Base-by-base conservation (phyloP, 2,888 invertebrate genomes). In the Heliconius charithonia region DNA sequence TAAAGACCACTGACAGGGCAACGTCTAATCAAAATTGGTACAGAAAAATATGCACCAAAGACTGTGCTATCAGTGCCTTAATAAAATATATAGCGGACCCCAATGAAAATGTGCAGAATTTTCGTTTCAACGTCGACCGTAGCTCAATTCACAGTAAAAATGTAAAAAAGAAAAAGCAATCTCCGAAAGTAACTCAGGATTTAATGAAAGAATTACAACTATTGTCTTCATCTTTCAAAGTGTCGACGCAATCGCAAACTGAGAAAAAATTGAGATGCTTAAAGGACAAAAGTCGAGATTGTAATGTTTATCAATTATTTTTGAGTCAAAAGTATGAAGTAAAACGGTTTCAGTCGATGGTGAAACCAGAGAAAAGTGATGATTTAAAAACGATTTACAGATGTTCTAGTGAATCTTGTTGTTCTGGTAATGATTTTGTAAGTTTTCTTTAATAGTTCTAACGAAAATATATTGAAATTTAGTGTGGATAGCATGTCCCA, bases 351-450 rank as follows among this genome's bases (percentile, higher is more conserved):
- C 87, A 82, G 79, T 91, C 92, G 0, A 41, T 86, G 80, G 86
- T 87, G 0, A 84, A 87, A 9, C 27, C 67, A n/a, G 79, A 83
- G 3, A 79, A 76, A 0, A 91, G 89, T 70, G 90, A 89, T 70
- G 92, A 92, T n/a, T 78, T 93, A 79, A 91, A 88, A 79, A 93
- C 92, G 0, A 79, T 93, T 65, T 93, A 93, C 79, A 83, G 91
- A 74, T 92, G 93, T 84, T 79, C 86, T 22, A 93, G 93, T 81
- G 88, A 88, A 0, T 92, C 92, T 0, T 85, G 83, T 78, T 85
- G 84, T 74, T 83, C 81, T 51, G 80, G 82, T 83, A 75, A 83
- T 81, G 27, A 12, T 63, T 27, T 27, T 16, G 16, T 27, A 27
- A 63, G 16, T 63, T 63, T 27, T 27, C 16, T 63, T 63, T 2